Conservation (phyloP, 2,888 invertebrate genomes). For the Psylliodes chrysocephalus region DNA sequence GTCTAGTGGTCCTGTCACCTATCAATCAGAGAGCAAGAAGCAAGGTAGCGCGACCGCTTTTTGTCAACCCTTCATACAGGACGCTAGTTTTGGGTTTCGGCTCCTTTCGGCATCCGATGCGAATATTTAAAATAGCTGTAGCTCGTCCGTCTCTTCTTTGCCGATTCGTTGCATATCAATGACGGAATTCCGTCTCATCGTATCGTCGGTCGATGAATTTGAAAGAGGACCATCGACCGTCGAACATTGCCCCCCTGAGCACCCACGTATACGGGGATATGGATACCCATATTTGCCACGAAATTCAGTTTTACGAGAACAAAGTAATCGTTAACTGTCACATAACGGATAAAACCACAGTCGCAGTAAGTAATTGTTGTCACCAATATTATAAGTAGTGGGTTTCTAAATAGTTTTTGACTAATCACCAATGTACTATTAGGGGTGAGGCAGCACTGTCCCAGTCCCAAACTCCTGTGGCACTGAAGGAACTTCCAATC, state of each 20-base stretch:
- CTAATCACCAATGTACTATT: no score
- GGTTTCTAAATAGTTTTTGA: no score
- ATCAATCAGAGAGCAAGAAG: slow-evolving; percentile 64
- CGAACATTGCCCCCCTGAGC: no score
- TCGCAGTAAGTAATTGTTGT: no score
- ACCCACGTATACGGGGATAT: slow-evolving; percentile 10
- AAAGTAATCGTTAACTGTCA: no score
- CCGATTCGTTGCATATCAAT: slow-evolving; percentile 55
- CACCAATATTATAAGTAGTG: no score
- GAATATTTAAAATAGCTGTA: slow-evolving; percentile 63
- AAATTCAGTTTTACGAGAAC: no score
- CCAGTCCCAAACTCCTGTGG: no score
- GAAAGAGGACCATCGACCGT: slow-evolving; percentile 17
- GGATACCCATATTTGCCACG: not conserved
- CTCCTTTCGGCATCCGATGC: slow-evolving; percentile 54
- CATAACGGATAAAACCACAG: no score
- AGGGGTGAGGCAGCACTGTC: no score
- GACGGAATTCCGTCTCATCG: slow-evolving; percentile 38
- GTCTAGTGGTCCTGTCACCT: slow-evolving; percentile 65
- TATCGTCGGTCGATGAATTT: no score
- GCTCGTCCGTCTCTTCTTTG: slow-evolving; percentile 42
- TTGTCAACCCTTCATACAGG: slow-evolving; percentile 65
- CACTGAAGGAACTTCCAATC: no score
- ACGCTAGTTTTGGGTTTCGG: slow-evolving; percentile 60
- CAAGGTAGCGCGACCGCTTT: slow-evolving; percentile 65